Evolutionary conservation across 2,113 vertebrate genomes (phyloP), one percentile per base, ranked within the genome.

Genomic region (Sprattus sprattus): DNA sequence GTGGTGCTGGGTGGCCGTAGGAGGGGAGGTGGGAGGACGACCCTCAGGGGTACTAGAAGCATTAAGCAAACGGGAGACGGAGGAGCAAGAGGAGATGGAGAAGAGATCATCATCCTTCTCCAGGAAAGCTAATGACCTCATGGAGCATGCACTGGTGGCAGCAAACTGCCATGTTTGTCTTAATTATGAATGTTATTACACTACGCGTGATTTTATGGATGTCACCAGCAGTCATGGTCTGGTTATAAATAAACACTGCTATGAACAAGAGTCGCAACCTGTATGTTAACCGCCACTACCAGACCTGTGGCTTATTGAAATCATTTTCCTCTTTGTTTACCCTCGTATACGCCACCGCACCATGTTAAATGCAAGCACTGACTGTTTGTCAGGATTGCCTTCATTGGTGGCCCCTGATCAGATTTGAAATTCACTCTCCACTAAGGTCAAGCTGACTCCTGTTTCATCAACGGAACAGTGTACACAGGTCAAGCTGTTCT

Each of bases 1-100:
- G 78, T 81, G 46, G 78, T 81, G 46, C 84, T 25, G 83, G 15
- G 81, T 45, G 83, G 84, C 88, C 84, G 85, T 85, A 83, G 57
- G 81, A 16, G 22, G 60, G 60, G 60, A 67, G 22, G 25, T 25
- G 60, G 25, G 60, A 25, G 25, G 60, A 67, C 22, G 25, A 67
- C 25, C 84, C 86, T 88, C 83, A 32, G 80, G 88, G 85, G 32
- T 84, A 81, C 81, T 85, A 89, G 83, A 45, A 49, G 6, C 52
- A 64, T 50, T 85, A 46, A 32, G 88, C 57, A 57, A 47, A 6
- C 10, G 0, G n/a, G 78, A 87, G 84, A 82, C 39, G 6, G 64
- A 46, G 85, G 87, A 83, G 84, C 81, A 86, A 3, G 18, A 60
- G 18, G 54, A 20, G 28, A 15, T 15, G 13, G 28, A 78, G 71